Evolutionary conservation across 2,888 invertebrate genomes (phyloP).

Genomic region (Clistopyga incitator): DNA sequence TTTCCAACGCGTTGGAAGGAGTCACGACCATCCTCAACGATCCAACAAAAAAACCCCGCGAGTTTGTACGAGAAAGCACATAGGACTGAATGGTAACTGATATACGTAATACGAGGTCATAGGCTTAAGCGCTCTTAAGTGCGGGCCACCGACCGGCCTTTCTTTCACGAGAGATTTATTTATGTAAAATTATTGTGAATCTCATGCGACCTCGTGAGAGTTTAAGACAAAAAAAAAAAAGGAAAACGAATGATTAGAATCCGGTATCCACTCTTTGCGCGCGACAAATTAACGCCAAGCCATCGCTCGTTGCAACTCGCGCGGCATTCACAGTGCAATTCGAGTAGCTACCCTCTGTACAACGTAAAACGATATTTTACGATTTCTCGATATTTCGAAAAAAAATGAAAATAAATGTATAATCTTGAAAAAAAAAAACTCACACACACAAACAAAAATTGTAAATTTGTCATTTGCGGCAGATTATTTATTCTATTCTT

Average conservation of each 20-base stretch:
- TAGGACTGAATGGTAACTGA: conserved; percentile 74
- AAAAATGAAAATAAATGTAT: conserved; percentile 60
- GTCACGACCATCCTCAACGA: conserved; percentile 43
- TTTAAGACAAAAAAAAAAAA: conserved; percentile 37
- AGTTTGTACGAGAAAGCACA: conserved; percentile 61
- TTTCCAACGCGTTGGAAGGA: conserved; percentile 32
- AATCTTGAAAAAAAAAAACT: conserved; percentile 60
- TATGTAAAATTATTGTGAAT: conserved; percentile 76
- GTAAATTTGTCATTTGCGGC: conserved; percentile 30
- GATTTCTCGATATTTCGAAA: conserved; percentile 60
- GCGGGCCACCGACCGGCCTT: conserved; percentile 80
- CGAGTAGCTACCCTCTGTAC: conserved; percentile 68
- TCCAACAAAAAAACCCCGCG: conserved; percentile 38
- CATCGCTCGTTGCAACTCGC: conserved; percentile 77
- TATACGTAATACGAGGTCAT: conserved; percentile 83
- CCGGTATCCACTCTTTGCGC: conserved; percentile 44
- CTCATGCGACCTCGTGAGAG: conserved; percentile 62
- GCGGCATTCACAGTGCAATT: conserved; percentile 73
- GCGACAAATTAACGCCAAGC: conserved; percentile 58
- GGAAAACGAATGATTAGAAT: conserved; percentile 10
- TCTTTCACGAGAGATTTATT: conserved; percentile 82
- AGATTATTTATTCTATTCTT: conserved; percentile 46
- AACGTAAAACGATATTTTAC: conserved; percentile 62
- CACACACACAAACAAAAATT: too few species aligned
- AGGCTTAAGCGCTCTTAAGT: conserved; percentile 73